Evolutionary conservation across 2,888 invertebrate species (phyloP).

Genomic region (Ecdyonurus torrentis): DNA sequence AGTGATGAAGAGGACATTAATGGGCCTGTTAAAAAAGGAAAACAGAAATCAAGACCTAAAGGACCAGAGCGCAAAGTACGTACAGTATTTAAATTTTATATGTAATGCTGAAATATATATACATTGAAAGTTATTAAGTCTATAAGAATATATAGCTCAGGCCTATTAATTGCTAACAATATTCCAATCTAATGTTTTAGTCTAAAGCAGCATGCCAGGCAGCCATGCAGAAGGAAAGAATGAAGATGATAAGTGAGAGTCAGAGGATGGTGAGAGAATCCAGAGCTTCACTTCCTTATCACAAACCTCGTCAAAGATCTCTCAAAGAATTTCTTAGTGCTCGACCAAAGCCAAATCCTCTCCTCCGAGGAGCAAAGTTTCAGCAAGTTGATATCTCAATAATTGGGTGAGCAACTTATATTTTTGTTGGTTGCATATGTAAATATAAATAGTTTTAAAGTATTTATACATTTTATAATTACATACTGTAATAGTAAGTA

Average conservation of each 20-base stretch:
- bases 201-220: slow-evolving; percentile 1
- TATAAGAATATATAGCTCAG: background rate
- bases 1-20: no score
- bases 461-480: no score
- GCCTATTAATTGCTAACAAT: background rate
- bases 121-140: background rate
- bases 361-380: background rate
- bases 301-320: slow-evolving; percentile 61
- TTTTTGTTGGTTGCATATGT: no score
- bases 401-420: slow-evolving; percentile 1
- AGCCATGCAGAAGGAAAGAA: slow-evolving; percentile 16
- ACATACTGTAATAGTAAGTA: no score
- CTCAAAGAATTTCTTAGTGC: slow-evolving; percentile 56
- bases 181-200: background rate
- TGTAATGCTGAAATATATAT: no score
- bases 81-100: no score
- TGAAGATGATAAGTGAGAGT: slow-evolving; percentile 65
- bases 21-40: background rate
- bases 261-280: slow-evolving; percentile 65
- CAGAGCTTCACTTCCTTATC: slow-evolving; percentile 64
- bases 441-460: no score
- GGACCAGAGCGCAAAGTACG: background rate
- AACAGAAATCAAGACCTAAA: background rate
- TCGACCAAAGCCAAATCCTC: background rate
- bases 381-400: background rate